Base-by-base conservation (phyloP, 2,113 vertebrate genomes). In the Larimichthys polyactis region DNA sequence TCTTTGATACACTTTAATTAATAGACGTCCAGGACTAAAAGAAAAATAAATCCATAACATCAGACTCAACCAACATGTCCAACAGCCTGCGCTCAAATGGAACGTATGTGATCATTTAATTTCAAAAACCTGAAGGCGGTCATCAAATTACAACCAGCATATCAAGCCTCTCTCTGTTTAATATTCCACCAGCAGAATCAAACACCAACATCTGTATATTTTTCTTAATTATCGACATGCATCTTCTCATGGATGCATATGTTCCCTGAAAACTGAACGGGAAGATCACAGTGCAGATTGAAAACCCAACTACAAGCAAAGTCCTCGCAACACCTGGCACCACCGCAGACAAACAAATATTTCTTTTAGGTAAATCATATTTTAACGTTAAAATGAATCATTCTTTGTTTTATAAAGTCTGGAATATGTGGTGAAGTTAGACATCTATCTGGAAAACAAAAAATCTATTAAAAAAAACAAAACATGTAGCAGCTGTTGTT, bases 121-220 rank as follows among this genome's bases (percentile, higher is more conserved):
- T 75, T 72, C 16, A 58, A 77, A 82, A 73, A 64, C n/a, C 32
- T 58, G 43, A 78, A 67, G 54, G 75, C 52, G 78, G 62, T 82
- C 66, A 63, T 82, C 82, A 84, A 83, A 87, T 80, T 59, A 78
- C 49, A 17, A 58, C 52, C 8, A 71, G 75, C 69, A 70, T 75
- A 80, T 89, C 77, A 79, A 82, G 44, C 73, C 14, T 71, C 48
- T 14, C 48, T 52, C 72, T 32, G 44, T 83, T 79, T 85, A 74
- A 83, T 86, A 75, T 72, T 65, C 77, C 67, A 65, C 14, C 2
- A 2, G 29, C 59, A 63, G 57, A 85, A 81, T 86, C 82, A 85
- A 82, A 90, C 58, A 4, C 44, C 65, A 78, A 79, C 90, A 90
- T 88, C 90, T 91, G 90, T 80, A 88, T n/a, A 55, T 40, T 85